Conservation (phyloP, 2,797 vertebrate genomes). For the Pseudopleuronectes americanus region DNA sequence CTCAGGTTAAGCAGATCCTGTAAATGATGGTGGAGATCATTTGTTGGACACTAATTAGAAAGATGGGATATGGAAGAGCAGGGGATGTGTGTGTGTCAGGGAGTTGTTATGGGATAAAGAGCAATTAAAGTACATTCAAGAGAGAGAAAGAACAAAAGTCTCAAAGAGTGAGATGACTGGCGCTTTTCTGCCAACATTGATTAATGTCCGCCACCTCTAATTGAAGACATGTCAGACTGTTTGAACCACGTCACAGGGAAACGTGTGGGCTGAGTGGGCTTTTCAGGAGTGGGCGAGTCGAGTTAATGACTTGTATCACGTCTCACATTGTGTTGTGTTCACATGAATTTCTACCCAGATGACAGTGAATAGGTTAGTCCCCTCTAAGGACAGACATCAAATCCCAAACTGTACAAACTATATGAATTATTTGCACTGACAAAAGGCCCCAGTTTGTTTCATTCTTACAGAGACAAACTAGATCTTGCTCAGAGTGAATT, state of each 20-base stretch:
- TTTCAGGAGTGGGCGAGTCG: conserved; percentile 13
- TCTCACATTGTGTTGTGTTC: conserved; percentile 3
- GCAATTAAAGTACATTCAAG: conserved; percentile 17
- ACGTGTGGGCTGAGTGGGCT: conserved; percentile 15
- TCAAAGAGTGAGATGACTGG: conserved; percentile 12
- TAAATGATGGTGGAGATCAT: conserved; percentile 56
- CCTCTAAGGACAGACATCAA: no score
- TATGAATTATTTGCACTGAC: no score
- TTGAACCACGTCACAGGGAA: conserved; percentile 24
- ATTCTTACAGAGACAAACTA: not conserved
- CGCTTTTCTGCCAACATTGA: conserved; percentile 24
- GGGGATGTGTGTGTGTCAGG: not conserved
- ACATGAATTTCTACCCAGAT: no score
- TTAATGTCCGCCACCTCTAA: conserved; percentile 24
- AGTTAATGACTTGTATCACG: conserved; percentile 14
- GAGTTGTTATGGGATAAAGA: conserved; percentile 19
- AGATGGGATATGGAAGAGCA: conserved; percentile 37
- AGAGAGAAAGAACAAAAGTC: conserved; percentile 25
- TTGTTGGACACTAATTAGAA: conserved; percentile 59
- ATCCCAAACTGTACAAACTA: no score
- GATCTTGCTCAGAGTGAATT: not conserved
- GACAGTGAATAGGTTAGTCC: not conserved
- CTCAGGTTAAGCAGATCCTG: conserved; percentile 24
- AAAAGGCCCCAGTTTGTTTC: no score
- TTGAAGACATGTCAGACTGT: conserved; percentile 38